phyloP scores from a whole-genome alignment of 2,888 invertebrate species.

The Furcula furcula region DNA sequence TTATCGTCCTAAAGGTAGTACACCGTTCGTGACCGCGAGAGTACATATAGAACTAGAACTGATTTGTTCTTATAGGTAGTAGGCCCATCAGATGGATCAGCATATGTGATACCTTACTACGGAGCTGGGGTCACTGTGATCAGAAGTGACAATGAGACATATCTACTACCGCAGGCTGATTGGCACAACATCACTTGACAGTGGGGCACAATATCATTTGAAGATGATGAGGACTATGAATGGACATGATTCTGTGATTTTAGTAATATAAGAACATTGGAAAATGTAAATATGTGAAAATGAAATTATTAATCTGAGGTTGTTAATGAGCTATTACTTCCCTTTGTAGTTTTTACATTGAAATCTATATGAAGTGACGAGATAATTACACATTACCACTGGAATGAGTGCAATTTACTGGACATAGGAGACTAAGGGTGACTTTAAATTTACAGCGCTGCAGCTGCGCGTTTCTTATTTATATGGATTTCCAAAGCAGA shows the following conservation, averaged over 20 bases:
- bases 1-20: too few relatives aligned
- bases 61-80: conserved; percentile 81
- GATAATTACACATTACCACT: too few relatives aligned
- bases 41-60: too few relatives aligned
- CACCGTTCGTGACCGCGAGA: too few relatives aligned
- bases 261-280: conserved; percentile 12
- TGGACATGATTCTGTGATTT: conserved; percentile 55
- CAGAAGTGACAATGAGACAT: conserved; percentile 92
- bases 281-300: conserved; percentile 7
- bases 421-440: too few relatives aligned
- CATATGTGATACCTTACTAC: conserved; percentile 96
- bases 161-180: conserved; percentile 89
- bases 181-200: conserved; percentile 84
- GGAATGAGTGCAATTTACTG: too few relatives aligned
- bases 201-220: conserved; percentile 76
- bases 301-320: conserved; percentile 7
- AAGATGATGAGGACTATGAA: conserved; percentile 73
- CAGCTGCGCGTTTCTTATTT: too few relatives aligned
- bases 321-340: not conserved
- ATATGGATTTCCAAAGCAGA: too few relatives aligned
- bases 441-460: too few relatives aligned
- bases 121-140: conserved; percentile 93
- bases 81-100: conserved; percentile 96
- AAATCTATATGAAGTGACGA: too few relatives aligned
- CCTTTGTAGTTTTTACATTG: too few relatives aligned